Percentiles rank a stretch among this genome's conserved stretches.
phyloP scores from a whole-genome alignment of 2,113 vertebrate genomes.

The Loxodonta africana region DNA sequence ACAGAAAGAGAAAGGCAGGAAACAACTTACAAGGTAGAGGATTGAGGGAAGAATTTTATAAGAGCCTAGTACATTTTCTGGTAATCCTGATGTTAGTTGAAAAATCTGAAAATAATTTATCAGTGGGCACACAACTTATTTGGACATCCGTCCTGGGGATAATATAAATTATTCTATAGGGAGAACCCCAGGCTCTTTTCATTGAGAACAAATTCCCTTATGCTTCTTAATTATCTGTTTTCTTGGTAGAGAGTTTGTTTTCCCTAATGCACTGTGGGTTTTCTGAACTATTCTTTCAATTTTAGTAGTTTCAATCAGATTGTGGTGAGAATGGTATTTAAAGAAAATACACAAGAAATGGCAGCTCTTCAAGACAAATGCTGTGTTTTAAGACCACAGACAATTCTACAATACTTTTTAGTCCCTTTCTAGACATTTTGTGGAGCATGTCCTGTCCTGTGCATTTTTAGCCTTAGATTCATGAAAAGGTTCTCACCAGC shows the following conservation, averaged over 20 bases:
- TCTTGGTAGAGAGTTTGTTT: constrained; percentile 44
- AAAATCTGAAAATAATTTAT: constrained; percentile 39
- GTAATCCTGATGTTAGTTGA: background rate
- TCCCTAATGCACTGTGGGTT: constrained; percentile 6
- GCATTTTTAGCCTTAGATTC: background rate
- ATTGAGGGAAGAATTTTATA: background rate
- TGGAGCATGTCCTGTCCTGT: background rate
- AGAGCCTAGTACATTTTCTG: background rate
- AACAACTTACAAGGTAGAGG: background rate
- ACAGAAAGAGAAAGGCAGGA: background rate
- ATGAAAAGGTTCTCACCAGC: background rate
- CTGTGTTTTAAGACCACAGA: background rate
- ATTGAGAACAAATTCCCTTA: constrained; percentile 24
- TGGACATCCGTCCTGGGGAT: background rate
- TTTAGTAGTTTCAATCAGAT: background rate
- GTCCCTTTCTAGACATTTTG: constrained; percentile 34
- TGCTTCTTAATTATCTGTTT: constrained; percentile 69
- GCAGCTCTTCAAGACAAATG: background rate
- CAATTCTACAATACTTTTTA: constrained; percentile 9
- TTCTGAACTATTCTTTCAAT: constrained; percentile 49
- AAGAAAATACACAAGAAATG: background rate
- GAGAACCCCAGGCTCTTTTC: background rate
- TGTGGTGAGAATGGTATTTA: constrained; percentile 45
- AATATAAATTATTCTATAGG: background rate
- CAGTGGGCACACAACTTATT: background rate